Percentiles rank a stretch among this genome's conserved stretches.
phyloP scores from a whole-genome alignment of 2,797 vertebrate species.

The Apodemus agrarius region DNA sequence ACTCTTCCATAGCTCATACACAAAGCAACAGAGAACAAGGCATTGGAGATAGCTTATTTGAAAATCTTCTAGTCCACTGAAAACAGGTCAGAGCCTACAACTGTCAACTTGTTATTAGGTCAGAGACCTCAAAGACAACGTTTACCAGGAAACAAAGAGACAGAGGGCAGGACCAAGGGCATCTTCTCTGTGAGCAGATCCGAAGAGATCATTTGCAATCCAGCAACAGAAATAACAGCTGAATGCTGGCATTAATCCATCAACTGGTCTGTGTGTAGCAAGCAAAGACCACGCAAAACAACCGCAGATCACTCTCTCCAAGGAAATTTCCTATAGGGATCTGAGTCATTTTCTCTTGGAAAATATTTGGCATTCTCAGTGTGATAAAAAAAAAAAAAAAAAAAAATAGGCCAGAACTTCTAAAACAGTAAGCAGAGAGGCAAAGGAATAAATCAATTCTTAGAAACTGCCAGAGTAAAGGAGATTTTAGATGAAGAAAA shows the following conservation, averaged over 20 bases:
- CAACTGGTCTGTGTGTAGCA: not conserved
- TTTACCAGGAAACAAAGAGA: not conserved
- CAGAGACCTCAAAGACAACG: not conserved
- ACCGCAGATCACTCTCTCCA: not conserved
- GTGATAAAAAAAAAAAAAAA: not conserved
- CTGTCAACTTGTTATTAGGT: not conserved
- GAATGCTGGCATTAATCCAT: not conserved
- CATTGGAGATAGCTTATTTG: not conserved
- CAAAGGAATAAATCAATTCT: slow-evolving; percentile 15
- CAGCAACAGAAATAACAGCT: not conserved
- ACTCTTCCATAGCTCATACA: slow-evolving; percentile 8
- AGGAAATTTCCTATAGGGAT: not conserved
- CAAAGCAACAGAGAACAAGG: slow-evolving; percentile 25
- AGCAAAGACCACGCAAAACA: not conserved
- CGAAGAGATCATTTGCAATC: slow-evolving; percentile 13
- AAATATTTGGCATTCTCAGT: not conserved
- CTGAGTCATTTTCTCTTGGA: slow-evolving; percentile 36
- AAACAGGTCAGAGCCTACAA: not conserved
- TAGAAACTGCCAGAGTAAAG: not conserved
- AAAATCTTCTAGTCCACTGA: not conserved
- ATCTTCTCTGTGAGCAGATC: not conserved
- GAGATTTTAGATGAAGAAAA: not conserved
- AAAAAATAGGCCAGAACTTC: not conserved
- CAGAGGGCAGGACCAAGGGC: not conserved
- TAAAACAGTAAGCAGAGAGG: slow-evolving; percentile 38